A percentile compares a stretch with the other conserved stretches of the same genome.
phyloP scores from a whole-genome alignment of 1,140 invertebrate genomes.

The Hycleus phaleratus region DNA sequence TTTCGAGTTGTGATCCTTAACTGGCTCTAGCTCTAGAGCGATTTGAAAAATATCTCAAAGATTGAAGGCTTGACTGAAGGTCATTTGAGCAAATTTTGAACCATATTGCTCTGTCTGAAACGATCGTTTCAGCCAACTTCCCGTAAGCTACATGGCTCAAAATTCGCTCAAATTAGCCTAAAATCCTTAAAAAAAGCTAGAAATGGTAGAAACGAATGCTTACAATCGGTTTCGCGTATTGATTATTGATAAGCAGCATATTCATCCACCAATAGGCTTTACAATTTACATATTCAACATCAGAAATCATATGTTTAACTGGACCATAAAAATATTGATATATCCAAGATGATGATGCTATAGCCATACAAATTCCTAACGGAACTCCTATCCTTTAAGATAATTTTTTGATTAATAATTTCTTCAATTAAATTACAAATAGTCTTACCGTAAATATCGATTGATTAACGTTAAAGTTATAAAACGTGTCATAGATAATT shows the following conservation, averaged over 20 bases:
- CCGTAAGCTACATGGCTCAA: too few species aligned
- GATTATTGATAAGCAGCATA: constrained; percentile 24
- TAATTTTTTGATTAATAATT: constrained; percentile 7
- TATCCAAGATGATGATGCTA: constrained; percentile 13
- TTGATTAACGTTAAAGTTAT: constrained; percentile 19
- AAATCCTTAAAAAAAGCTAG: too few species aligned
- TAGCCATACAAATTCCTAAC: constrained; percentile 5
- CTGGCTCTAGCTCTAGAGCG: too few species aligned
- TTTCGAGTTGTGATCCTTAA: too few species aligned
- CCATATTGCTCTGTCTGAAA: too few species aligned
- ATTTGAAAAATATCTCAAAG: too few species aligned
- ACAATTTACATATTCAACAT: constrained; percentile 18
- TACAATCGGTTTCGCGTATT: neutral
- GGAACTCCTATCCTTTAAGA: constrained; percentile 19
- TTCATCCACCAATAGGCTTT: constrained; percentile 24
- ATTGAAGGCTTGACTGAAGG: too few species aligned
- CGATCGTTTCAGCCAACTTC: too few species aligned
- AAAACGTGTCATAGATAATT: constrained; percentile 9
- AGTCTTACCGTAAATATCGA: constrained; percentile 23
- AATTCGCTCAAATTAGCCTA: too few species aligned
- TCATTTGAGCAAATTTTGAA: too few species aligned
- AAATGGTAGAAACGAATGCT: too few species aligned
- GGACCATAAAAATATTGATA: constrained; percentile 14
- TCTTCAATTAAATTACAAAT: too few species aligned
- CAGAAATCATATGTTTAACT: constrained; percentile 9